Conservation (phyloP, 2,113 vertebrate species). For the Pituophis catenifer region DNA sequence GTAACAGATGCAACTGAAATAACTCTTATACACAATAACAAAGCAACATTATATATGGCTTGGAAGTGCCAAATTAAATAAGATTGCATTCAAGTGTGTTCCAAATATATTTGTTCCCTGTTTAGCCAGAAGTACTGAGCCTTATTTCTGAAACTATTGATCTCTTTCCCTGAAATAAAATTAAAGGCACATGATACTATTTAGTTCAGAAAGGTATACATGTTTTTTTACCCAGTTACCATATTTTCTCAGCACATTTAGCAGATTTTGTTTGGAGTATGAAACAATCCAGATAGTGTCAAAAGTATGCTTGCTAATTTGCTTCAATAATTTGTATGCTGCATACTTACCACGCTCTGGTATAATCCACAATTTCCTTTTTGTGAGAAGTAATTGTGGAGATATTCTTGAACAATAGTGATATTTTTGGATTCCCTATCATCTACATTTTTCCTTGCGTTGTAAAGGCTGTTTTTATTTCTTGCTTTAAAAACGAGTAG, state of each 20-base stretch:
- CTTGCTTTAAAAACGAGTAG: not conserved
- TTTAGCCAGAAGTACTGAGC: not conserved
- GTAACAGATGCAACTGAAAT: not conserved
- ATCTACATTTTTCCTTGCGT: not conserved
- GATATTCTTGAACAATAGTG: not conserved
- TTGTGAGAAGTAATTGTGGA: not conserved
- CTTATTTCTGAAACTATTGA: not conserved
- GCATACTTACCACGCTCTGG: not conserved
- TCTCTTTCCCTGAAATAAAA: not conserved
- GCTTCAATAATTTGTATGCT: not conserved
- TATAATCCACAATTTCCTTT: not conserved
- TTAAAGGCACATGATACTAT: not conserved
- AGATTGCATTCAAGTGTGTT: not conserved
- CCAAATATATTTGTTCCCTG: not conserved
- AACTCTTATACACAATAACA: not conserved
- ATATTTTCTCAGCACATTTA: not conserved
- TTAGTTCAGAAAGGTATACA: not conserved
- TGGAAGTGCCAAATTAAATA: not conserved
- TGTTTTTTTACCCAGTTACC: not conserved
- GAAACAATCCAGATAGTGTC: not conserved
- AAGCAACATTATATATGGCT: not conserved
- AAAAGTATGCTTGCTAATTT: not conserved
- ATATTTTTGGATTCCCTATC: not conserved
- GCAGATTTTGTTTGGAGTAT: not conserved
- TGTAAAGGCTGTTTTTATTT: not conserved